phyloP scores from a whole-genome alignment of 2,797 vertebrate genomes.

The Clamator glandarius region DNA sequence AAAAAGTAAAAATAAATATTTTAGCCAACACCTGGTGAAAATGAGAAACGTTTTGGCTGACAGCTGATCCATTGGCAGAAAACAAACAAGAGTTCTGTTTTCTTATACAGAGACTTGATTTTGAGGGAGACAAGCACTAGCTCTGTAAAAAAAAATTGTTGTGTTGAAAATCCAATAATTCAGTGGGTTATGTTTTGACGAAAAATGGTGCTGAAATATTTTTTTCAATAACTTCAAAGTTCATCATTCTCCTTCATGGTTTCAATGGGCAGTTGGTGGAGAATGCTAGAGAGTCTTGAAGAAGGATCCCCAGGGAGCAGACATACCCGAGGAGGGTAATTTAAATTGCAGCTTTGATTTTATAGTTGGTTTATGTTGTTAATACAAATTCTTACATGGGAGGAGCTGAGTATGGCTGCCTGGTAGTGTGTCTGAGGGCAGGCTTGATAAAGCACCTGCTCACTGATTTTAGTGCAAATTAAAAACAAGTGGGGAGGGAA shows the following conservation, averaged over 20 bases:
- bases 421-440: neutral
- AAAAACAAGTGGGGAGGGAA: neutral
- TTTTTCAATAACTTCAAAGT: neutral
- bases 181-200: neutral
- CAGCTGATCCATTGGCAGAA: neutral
- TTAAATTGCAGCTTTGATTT: neutral
- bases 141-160: neutral
- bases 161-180: neutral
- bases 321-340: neutral
- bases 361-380: neutral
- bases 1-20: neutral
- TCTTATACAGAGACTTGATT: neutral
- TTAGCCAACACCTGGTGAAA: neutral
- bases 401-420: neutral
- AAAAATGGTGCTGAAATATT: neutral
- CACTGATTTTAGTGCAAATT: neutral
- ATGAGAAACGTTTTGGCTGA: neutral
- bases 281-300: neutral
- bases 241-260: neutral
- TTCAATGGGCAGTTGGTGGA: neutral
- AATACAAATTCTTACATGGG: neutral
- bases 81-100: neutral
- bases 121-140: neutral
- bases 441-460: neutral
- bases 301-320: neutral